phyloP scores from a whole-genome alignment of 2,797 vertebrate genomes.

The Pangasius macronema region DNA sequence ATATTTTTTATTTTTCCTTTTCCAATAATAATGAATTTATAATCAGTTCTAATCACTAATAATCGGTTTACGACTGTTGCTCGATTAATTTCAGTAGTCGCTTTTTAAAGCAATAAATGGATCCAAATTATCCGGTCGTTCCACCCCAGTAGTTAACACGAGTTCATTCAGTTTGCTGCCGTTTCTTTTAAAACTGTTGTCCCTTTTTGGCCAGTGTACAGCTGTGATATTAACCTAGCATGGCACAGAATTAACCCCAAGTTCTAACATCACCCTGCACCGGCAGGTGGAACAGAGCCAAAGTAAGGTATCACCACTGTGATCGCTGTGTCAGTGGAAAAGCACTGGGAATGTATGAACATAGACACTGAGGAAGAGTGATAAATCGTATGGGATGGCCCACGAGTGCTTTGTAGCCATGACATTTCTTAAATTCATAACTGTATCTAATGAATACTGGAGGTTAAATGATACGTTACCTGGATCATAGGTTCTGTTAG shows the following conservation, averaged over 20 bases:
- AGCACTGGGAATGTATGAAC: background rate
- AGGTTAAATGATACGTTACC: constrained; percentile 70
- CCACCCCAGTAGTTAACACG: background rate
- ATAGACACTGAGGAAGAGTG: background rate
- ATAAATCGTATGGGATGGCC: background rate
- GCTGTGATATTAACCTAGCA: background rate
- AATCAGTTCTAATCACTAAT: background rate
- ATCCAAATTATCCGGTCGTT: background rate
- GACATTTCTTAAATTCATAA: background rate
- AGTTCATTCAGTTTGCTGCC: background rate
- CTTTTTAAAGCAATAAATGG: background rate
- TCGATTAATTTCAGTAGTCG: background rate
- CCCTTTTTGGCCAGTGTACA: background rate
- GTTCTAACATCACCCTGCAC: background rate
- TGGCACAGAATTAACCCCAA: background rate
- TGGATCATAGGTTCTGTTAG: constrained; percentile 95
- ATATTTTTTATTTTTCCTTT: background rate
- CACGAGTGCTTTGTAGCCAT: background rate
- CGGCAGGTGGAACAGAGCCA: background rate
- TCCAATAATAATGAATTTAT: background rate
- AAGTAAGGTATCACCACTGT: background rate
- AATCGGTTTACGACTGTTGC: background rate
- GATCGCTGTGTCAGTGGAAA: background rate
- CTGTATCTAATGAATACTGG: background rate
- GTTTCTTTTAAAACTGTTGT: background rate